Base-by-base conservation (phyloP, 2,888 invertebrate genomes). In the Tillus elongatus region DNA sequence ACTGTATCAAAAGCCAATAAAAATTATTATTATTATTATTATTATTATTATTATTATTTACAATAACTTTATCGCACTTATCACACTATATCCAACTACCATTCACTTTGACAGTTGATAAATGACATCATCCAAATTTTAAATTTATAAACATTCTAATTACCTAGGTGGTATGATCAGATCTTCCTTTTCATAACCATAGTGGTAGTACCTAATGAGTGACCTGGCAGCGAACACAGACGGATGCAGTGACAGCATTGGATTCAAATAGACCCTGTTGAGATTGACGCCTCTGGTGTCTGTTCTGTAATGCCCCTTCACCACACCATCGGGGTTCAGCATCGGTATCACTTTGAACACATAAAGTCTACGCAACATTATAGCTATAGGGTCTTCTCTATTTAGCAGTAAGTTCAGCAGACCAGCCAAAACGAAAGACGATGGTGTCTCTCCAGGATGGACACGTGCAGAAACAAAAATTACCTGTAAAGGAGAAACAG, bases 321-420 rank as follows among this genome's bases (percentile, higher is more conserved):
- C 79, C 2, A 92, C 91, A 1, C 92, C 92, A 56, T 92, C 92
- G 0, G 92, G 92, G 68, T 92, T 92, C 44, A 92, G 65, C 69
- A 91, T 85, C 0, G 92, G 92, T 46, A 92, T 79, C 60, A 92
- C 67, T 67, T 91, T 91, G 70, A 92, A 91, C 46, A 92, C 87
- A 59, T 83, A 87, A 30, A 76, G 57, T 53, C 77, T 77, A 35
- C 91, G 72, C 30, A 92, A 68, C 38, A 74, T 70, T 35, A 75
- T 69, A 12, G 88, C 88, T 37, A 85, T 73, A 1, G 79, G 75
- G 61, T 91, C 90, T 40, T 80, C 78, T 15, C 78, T 73, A 40
- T 72, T 76, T 11, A 91, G 63, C 28, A 92, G 67, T 30, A 88
- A 77, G 57, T 87, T 82, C 4, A 92, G 67, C 53, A 91, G 79